These are phyloP conservation scores for Rhynchonycteris naso DNA, from an alignment of 2,797 vertebrate genomes.

Conservation along the genomic window DNA sequence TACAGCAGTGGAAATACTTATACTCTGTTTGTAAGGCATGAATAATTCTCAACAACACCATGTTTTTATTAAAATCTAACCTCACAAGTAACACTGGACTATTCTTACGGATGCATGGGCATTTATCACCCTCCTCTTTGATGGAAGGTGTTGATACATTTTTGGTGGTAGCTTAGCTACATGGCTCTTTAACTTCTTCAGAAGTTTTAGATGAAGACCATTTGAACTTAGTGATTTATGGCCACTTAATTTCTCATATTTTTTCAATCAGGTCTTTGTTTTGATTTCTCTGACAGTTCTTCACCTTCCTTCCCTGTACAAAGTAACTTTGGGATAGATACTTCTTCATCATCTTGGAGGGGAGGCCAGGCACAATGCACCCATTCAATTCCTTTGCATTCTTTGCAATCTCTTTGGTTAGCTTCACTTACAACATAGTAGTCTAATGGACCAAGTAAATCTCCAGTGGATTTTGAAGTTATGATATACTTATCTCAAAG, in stretches of 20 bases:
- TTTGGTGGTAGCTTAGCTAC: slow-evolving; percentile 83
- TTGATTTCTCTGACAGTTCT: slow-evolving; percentile 75
- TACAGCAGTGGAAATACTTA: not conserved
- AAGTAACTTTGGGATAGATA: slow-evolving; percentile 61
- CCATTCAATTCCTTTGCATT: slow-evolving; percentile 20
- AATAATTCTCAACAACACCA: slow-evolving; percentile 44
- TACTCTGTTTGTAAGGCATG: not conserved
- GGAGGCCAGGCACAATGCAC: slow-evolving; percentile 65
- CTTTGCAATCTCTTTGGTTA: slow-evolving; percentile 9
- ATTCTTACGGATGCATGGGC: slow-evolving; percentile 63
- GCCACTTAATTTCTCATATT: slow-evolving; percentile 78
- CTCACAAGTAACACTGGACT: slow-evolving; percentile 35
- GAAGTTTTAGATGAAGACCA: slow-evolving; percentile 77
- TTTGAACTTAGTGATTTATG: slow-evolving; percentile 82
- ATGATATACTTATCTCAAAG: slow-evolving; percentile 46
- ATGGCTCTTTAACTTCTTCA: slow-evolving; percentile 75
- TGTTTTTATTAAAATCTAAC: slow-evolving; percentile 61
- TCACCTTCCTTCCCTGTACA: slow-evolving; percentile 69
- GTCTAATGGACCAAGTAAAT: not conserved
- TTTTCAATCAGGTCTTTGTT: slow-evolving; percentile 77
- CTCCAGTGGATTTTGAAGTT: not conserved
- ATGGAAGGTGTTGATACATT: slow-evolving; percentile 80
- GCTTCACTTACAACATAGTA: slow-evolving; percentile 12
- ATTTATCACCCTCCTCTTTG: slow-evolving; percentile 76
- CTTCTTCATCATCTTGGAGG: slow-evolving; percentile 63